phyloP scores from a whole-genome alignment of 1,140 invertebrate genomes.

The Aporrectodea caliginosa region DNA sequence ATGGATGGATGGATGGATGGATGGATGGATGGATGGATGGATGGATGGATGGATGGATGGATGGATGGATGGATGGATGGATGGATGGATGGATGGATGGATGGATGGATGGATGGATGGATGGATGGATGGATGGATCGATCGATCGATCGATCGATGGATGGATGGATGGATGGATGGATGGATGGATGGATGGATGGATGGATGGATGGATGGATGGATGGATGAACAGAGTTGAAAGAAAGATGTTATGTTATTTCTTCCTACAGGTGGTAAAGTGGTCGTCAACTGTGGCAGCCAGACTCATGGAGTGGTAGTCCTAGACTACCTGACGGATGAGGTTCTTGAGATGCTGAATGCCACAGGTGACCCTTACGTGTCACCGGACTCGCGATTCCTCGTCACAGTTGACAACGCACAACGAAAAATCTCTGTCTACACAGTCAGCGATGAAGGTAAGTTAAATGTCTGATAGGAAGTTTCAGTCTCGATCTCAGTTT shows the following conservation, averaged over 20 bases:
- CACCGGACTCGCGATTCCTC: conserved; percentile 69
- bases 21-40: no score
- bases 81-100: no score
- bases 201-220: not conserved
- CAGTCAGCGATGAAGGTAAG: conserved; percentile 61
- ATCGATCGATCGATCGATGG: not conserved
- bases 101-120: no score
- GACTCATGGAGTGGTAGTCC: conserved; percentile 60
- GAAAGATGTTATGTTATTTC: not conserved
- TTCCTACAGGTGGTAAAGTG: conserved; percentile 60
- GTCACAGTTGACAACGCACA: conserved; percentile 67
- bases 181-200: no score
- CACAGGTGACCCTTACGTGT: conserved; percentile 66
- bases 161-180: no score
- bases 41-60: no score
- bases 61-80: no score
- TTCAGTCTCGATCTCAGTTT: no score
- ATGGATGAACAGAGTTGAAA: not conserved
- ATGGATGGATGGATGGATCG: not conserved
- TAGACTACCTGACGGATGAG: conserved; percentile 74
- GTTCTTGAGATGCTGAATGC: conserved; percentile 66
- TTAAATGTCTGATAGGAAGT: not conserved
- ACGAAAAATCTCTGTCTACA: conserved; percentile 69
- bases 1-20: no score
- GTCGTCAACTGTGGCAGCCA: conserved; percentile 17